These are phyloP conservation scores for Drosophila kanekoi DNA, from an alignment of 2,888 invertebrate species.

Conservation along the genomic window DNA sequence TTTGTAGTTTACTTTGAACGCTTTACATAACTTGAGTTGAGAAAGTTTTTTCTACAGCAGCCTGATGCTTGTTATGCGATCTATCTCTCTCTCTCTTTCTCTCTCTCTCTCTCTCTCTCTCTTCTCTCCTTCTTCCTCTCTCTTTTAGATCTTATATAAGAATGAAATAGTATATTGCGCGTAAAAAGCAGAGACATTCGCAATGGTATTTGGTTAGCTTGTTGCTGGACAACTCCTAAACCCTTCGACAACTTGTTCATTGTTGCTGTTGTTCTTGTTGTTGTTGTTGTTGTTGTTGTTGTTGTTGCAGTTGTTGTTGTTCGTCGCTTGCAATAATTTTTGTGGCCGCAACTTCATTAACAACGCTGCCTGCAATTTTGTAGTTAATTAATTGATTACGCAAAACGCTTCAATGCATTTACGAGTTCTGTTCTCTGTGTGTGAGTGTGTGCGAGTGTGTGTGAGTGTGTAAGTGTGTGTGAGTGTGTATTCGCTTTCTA, in stretches of 20 bases:
- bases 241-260: background rate
- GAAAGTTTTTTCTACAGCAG: too few relatives aligned
- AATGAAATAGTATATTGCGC: too few relatives aligned
- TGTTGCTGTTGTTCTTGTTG: background rate
- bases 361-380: constrained; percentile 55
- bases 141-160: too few relatives aligned
- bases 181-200: too few relatives aligned
- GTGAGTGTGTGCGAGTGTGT: background rate
- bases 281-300: constrained; percentile 27
- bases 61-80: too few relatives aligned
- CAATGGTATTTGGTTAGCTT: too few relatives aligned
- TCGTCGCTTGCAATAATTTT: constrained; percentile 32
- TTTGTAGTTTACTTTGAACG: too few relatives aligned
- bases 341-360: constrained; percentile 70
- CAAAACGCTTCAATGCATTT: constrained; percentile 64
- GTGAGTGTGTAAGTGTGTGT: constrained; percentile 9
- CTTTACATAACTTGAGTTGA: too few relatives aligned
- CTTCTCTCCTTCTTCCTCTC: too few relatives aligned
- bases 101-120: too few relatives aligned
- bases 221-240: too few relatives aligned
- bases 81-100: too few relatives aligned
- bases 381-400: constrained; percentile 76
- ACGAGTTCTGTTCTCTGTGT: constrained; percentile 26
- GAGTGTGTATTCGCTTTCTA: constrained; percentile 17
- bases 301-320: constrained; percentile 21